A percentile compares a stretch with the other conserved stretches of the same genome.
Conservation (phyloP, 2,888 invertebrate species). For the Cryptocephalus moraei region DNA sequence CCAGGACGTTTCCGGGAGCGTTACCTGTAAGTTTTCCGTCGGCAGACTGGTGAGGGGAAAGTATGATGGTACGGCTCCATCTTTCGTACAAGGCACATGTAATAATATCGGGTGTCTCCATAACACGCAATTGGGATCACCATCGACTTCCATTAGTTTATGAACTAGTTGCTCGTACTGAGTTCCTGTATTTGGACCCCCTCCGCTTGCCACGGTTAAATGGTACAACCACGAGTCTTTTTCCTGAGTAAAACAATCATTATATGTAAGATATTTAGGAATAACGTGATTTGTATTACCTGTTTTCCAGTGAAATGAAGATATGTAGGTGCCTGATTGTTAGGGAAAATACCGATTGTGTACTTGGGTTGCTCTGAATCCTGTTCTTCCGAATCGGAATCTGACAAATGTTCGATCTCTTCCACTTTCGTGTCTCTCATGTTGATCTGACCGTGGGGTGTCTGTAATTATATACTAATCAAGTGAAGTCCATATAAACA, state of each 20-base stretch:
- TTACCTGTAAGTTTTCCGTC: conserved; percentile 68
- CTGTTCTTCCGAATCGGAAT: conserved; percentile 82
- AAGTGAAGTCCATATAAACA: too few relatives aligned
- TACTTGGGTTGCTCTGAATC: conserved; percentile 67
- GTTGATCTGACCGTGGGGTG: conserved; percentile 89
- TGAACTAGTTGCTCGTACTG: conserved; percentile 94
- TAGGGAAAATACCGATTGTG: conserved; percentile 90
- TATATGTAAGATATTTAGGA: not conserved
- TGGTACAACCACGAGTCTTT: conserved; percentile 83
- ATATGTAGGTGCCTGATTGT: conserved; percentile 90
- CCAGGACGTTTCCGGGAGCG: not conserved
- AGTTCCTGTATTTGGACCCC: conserved; percentile 83
- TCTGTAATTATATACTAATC: conserved; percentile 43
- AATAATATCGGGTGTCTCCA: conserved; percentile 90
- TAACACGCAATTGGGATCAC: conserved; percentile 82
- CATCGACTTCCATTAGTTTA: conserved; percentile 93
- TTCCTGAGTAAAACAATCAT: conserved; percentile 41
- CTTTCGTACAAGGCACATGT: conserved; percentile 66
- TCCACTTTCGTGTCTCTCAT: conserved; percentile 92
- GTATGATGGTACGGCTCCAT: conserved; percentile 58
- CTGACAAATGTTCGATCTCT: conserved; percentile 88
- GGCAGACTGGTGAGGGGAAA: conserved; percentile 86
- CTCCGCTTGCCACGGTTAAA: conserved; percentile 85
- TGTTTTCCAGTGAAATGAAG: conserved; percentile 84
- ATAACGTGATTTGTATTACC: conserved; percentile 13